These are phyloP conservation scores for Phenganax subtilis DNA, from an alignment of 92 coral and sea anemone genomes.

Conservation along the genomic window DNA sequence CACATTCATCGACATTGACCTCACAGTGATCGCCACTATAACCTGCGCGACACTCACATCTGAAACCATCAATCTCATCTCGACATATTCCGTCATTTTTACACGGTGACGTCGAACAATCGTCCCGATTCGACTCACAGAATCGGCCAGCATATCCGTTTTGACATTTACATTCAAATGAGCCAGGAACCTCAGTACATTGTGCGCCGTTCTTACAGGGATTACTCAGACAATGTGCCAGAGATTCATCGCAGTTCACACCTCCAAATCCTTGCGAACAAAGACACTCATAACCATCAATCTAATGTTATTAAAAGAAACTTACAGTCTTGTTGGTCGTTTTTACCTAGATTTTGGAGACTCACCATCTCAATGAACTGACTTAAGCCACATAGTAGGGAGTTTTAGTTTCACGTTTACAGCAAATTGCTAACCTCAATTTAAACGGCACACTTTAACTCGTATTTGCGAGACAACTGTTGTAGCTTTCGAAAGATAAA, in stretches of 20 bases:
- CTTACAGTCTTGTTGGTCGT: neutral
- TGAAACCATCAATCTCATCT: constrained; percentile 56
- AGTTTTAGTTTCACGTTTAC: no score
- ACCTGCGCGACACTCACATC: constrained; percentile 65
- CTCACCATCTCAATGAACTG: neutral
- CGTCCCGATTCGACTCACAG: constrained; percentile 70
- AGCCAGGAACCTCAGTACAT: constrained; percentile 59
- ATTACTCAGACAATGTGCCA: constrained; percentile 56
- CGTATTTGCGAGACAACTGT: no score
- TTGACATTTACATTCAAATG: constrained; percentile 66
- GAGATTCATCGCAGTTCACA: constrained; percentile 70
- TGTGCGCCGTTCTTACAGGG: constrained; percentile 69
- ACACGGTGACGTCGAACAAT: constrained; percentile 72
- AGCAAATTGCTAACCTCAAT: no score
- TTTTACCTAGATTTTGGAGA: no score
- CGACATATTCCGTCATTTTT: constrained; percentile 69
- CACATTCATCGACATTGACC: constrained; percentile 56
- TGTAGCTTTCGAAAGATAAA: no score
- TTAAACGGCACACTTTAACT: no score
- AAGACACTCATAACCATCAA: constrained; percentile 78
- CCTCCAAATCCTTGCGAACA: constrained; percentile 82
- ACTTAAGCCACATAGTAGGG: no score
- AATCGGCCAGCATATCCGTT: constrained; percentile 72
- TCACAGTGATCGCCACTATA: constrained; percentile 73
- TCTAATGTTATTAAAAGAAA: constrained; percentile 56